Conservation (phyloP, 2,113 vertebrate genomes). For the Crypturellus undulatus region DNA sequence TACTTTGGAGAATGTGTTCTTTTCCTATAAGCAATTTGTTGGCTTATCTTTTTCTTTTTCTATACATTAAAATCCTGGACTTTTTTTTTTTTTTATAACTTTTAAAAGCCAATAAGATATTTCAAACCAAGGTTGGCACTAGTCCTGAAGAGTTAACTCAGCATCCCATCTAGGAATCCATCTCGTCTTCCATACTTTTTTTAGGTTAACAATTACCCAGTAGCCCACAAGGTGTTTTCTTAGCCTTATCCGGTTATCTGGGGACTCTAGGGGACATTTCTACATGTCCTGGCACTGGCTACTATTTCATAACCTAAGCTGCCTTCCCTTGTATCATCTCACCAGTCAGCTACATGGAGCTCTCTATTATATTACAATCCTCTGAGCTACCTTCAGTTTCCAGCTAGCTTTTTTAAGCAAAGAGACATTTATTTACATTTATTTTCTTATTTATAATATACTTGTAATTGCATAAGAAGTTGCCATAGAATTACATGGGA, state of each 20-base stretch:
- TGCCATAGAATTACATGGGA: not conserved
- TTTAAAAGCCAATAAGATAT: slow-evolving; percentile 14
- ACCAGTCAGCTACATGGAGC: not conserved
- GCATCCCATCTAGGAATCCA: not conserved
- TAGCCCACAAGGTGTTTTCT: not conserved
- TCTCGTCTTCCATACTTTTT: not conserved
- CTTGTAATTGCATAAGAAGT: not conserved
- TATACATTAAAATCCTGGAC: not conserved
- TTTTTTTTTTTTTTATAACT: not conserved
- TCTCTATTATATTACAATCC: not conserved
- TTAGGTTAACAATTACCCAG: not conserved
- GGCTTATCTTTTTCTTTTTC: not conserved
- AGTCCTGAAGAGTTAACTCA: not conserved
- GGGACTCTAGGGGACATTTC: not conserved
- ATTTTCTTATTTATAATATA: not conserved
- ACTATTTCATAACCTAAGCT: not conserved
- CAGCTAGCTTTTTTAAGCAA: not conserved
- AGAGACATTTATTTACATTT: not conserved
- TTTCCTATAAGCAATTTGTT: not conserved
- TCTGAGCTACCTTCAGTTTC: not conserved
- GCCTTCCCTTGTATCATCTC: not conserved
- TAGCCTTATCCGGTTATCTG: not conserved
- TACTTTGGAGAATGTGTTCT: not conserved
- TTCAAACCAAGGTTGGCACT: not conserved
- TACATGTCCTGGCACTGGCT: not conserved